Evolutionary conservation across 2,888 invertebrate species (phyloP), one percentile per base, ranked within the genome.

Genomic region (Dolomedes plantarius): DNA sequence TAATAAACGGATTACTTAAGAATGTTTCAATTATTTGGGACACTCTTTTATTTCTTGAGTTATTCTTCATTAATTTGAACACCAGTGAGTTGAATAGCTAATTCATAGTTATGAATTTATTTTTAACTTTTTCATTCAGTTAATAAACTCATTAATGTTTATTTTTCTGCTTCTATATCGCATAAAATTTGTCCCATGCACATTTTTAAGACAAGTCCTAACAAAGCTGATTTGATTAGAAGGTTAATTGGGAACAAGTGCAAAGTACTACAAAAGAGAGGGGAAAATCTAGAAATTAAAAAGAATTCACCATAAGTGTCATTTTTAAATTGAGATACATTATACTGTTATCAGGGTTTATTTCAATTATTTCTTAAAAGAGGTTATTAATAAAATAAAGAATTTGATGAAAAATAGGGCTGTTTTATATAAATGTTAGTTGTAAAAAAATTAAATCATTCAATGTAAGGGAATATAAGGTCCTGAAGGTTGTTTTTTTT

Each of bases 171-270:
- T 23, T 46, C 2, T 16, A 2, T 23, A 16, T 3, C 5, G 56
- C 23, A 56, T 56, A 5, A 23, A 46, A 23, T 56, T 56, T 46
- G 9, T 3, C 56, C 5, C 23, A 56, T 5, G 6, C 23, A 56
- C 1, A 23, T 1, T 56, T 56, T 56, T 56, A 56, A 56, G 23
- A n/a, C 3, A 56, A 3, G 36, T 56, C 56, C 23, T 56, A 23
- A 23, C 56, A 23, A 56, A 56, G 56, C 56, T 56, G 56, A 56
- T 56, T 56, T 56, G 23, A 56, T 56, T 56, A 56, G 56, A 56
- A 56, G 19, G 46, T 11, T 56, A 56, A 56, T 23, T 56, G 56
- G 56, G 23, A 56, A 3, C 3, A 1, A 23, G 11, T 56, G 56
- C 19, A 56, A 5, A 7, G 23, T 6, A 23, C 56, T 6, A 1